phyloP scores from a whole-genome alignment of 2,113 vertebrate species.

The Drymodes brunneopygia region DNA sequence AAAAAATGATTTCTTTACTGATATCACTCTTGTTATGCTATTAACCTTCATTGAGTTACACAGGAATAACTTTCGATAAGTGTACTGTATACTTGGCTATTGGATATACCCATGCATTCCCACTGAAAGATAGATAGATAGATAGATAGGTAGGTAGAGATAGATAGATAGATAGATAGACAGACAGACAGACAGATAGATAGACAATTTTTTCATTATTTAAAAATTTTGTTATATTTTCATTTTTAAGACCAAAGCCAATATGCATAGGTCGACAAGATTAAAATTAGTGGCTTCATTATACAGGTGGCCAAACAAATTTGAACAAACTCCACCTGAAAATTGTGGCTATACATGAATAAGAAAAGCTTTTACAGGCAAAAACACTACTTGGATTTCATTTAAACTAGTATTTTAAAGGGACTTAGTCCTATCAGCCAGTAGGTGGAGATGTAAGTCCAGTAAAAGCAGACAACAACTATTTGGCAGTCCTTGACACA shows the following conservation, averaged over 20 bases:
- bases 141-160: no score
- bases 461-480: not conserved
- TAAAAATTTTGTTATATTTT: not conserved
- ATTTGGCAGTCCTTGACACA: not conserved
- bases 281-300: not conserved
- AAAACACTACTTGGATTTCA: not conserved
- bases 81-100: not conserved
- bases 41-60: not conserved
- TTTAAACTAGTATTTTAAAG: not conserved
- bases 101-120: not conserved
- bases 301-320: not conserved
- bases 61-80: not conserved
- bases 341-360: not conserved
- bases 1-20: not conserved
- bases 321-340: not conserved
- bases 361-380: not conserved
- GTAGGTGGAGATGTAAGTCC: constrained; percentile 66
- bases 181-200: not conserved
- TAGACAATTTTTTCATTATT: not conserved
- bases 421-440: constrained; percentile 12
- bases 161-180: no score
- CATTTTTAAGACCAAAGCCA: not conserved
- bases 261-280: not conserved
- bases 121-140: not conserved
- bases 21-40: not conserved